These are phyloP conservation scores for Conistra vaccinii DNA, from an alignment of 2,888 invertebrate genomes.

Conservation along the genomic window DNA sequence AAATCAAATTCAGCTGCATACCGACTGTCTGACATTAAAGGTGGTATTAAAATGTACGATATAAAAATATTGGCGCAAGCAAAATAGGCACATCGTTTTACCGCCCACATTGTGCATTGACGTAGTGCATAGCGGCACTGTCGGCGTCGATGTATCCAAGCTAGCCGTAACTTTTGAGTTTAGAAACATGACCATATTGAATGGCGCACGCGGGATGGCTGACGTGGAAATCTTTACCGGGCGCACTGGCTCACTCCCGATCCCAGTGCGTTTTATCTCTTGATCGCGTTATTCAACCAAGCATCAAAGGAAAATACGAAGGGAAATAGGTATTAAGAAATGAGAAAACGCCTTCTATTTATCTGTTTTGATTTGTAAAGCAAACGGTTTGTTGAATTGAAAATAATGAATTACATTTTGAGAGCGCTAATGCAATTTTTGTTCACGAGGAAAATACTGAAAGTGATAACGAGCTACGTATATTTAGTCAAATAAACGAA, in stretches of 20 bases:
- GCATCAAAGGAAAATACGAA: slow-evolving; percentile 87
- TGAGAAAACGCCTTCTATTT: slow-evolving; percentile 81
- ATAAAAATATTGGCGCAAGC: slow-evolving; percentile 13
- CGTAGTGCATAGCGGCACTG: slow-evolving; percentile 19
- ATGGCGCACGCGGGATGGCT: slow-evolving; percentile 70
- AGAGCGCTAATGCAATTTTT: slow-evolving; percentile 26
- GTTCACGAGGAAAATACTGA: slow-evolving; percentile 19
- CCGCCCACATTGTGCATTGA: slow-evolving; percentile 8
- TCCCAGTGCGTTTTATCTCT: slow-evolving; percentile 86
- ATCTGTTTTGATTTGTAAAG: slow-evolving; percentile 80
- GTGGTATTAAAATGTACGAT: slow-evolving; percentile 20
- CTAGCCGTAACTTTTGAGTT: slow-evolving; percentile 69
- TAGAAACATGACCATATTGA: slow-evolving; percentile 76
- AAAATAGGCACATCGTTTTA: slow-evolving; percentile 27
- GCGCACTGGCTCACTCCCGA: slow-evolving; percentile 77
- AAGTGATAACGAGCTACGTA: slow-evolving; percentile 32
- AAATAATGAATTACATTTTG: slow-evolving; percentile 49
- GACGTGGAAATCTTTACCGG: slow-evolving; percentile 78
- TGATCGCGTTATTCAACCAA: slow-evolving; percentile 88
- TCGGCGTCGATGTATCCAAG: slow-evolving; percentile 17
- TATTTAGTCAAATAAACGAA: slow-evolving; percentile 53
- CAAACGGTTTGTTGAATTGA: slow-evolving; percentile 72
- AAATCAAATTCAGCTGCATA: slow-evolving; percentile 32
- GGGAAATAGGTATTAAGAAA: slow-evolving; percentile 82
- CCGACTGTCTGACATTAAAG: slow-evolving; percentile 2